phyloP scores from a whole-genome alignment of 2,888 invertebrate species.

The Hypena proboscidalis region DNA sequence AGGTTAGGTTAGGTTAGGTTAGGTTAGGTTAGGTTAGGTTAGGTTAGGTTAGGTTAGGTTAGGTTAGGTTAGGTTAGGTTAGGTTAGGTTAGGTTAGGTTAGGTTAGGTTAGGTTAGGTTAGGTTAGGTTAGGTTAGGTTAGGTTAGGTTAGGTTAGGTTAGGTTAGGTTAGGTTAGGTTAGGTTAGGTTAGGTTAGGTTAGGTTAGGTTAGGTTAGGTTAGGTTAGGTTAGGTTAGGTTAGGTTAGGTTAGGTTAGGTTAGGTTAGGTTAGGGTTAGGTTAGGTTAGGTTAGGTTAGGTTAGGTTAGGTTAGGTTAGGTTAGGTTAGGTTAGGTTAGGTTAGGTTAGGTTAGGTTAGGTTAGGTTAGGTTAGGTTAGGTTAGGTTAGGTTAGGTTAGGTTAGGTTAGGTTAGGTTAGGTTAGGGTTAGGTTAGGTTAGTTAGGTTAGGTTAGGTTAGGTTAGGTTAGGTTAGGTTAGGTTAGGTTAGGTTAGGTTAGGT shows the following conservation, averaged over 20 bases:
- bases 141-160: constrained; percentile 25
- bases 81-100: constrained; percentile 24
- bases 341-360: constrained; percentile 28
- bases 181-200: constrained; percentile 29
- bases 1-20: constrained; percentile 24
- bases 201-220: constrained; percentile 25
- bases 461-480: constrained; percentile 15
- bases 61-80: constrained; percentile 12
- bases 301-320: constrained; percentile 10
- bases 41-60: constrained; percentile 19
- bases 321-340: constrained; percentile 7
- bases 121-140: constrained; percentile 28
- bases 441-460: constrained; percentile 31
- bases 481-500: constrained; percentile 21
- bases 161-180: constrained; percentile 22
- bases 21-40: constrained; percentile 18
- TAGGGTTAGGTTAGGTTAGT: too few relatives aligned
- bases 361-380: constrained; percentile 32
- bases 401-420: too few relatives aligned
- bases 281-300: constrained; percentile 6
- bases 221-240: constrained; percentile 21
- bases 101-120: constrained; percentile 25
- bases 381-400: constrained; percentile 34
- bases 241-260: constrained; percentile 17
- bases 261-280: too few relatives aligned